Base-by-base conservation (phyloP, 2,113 vertebrate genomes). In the Gnathonemus echidnorhynchus region DNA sequence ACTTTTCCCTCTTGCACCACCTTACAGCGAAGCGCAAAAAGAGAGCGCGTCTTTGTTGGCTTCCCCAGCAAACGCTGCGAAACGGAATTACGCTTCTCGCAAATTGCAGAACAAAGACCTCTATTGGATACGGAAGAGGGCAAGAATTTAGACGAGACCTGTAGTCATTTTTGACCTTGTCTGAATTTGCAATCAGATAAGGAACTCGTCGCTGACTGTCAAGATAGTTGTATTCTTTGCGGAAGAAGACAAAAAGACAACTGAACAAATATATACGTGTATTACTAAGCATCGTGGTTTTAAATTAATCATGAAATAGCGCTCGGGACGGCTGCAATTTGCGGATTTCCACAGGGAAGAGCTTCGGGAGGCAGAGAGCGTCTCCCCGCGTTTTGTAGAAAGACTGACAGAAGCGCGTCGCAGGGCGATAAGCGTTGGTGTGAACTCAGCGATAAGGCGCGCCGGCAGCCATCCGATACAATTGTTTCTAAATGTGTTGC, bases 1-100 rank as follows among this genome's bases (percentile, higher is more conserved):
- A 94, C 94, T 95, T 94, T 93, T 91, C 93, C 90, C 92, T 93
- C 89, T 62, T 49, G 86, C 92, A 45, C 66, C 50, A 52, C 70
- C 90, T 90, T 90, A 91, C 93, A 92, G 91, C 90, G 91, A 90
- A n/a, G 91, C 88, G 91, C 46, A 87, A 83, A 86, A 85, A 89
- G 49, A 89, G 56, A 89, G 42, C 35, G 46, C 17, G 91, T 90
- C 90, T 91, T 93, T 91, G 92, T 91, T 91, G 62, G 92, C 70
- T 49, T 92, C 92, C 86, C 90, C 88, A 21, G 1, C 50, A 89
- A 62, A 90, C 93, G 94, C 92, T 89, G 91, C 74, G 90, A 92
- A 80, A 92, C 92, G 92, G 93, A 90, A 91, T 52, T 89, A 88
- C n/a, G 49, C 74, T 74, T 89, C 92, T 91, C 92, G 62, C 8